Base-by-base conservation (phyloP, 2,797 vertebrate genomes). In the Pseudochromis fuscus region DNA sequence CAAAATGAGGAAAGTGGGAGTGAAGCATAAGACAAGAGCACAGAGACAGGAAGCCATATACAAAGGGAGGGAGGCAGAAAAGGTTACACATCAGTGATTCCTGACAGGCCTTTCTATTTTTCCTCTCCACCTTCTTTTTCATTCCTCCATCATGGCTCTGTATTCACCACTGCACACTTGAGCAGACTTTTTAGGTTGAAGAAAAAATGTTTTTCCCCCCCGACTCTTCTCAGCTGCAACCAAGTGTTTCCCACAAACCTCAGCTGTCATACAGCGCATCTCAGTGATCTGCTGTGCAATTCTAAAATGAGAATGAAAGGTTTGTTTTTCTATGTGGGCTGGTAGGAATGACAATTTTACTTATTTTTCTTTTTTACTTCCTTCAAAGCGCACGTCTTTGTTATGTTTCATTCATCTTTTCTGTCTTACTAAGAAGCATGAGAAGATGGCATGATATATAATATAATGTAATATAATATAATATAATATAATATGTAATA, bases 51-150 rank as follows among this genome's bases (percentile, higher is more conserved):
- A 61, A 59, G 50, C n/a, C 3, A 19, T 18, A 30, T 38, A 42
- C 0, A 3, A 52, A 30, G 68, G 37, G 37, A 66, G 46, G 50
- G 49, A 67, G 44, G 69, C 40, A 75, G 67, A 75, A 70, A 65
- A 79, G 66, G 82, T 77, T 75, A 55, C 65, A 86, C 85, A 70
- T 87, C 82, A 82, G 64, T 82, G 69, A 69, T 80, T 87, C 58
- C 68, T 86, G 83, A 84, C 81, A 82, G 73, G 61, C 49, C 68
- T 72, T 76, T 82, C 33, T 55, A 28, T 67, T 76, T 74, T 81
- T 69, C 75, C 72, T 73, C 57, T 49, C 62, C 30, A 58, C 44
- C 23, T 30, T 73, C 35, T 68, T 74, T 66, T 30, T 51, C 27
- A 51, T 79, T 65, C 71, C 37, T 71, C 57, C 79, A 68, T 82